Base-by-base conservation (phyloP, 2,888 invertebrate species). In the Tetragonula carbonaria region DNA sequence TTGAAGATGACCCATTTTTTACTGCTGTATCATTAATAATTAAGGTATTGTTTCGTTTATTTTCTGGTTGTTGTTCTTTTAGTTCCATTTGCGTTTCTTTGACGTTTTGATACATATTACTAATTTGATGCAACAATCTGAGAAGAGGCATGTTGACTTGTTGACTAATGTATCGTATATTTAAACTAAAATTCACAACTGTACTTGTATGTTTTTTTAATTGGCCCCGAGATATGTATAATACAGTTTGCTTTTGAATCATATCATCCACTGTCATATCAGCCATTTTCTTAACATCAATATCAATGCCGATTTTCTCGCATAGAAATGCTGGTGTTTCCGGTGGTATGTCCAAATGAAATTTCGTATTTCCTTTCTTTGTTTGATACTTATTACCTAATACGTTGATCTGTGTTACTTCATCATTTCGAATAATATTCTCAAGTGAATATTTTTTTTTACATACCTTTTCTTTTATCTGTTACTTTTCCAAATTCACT, bases 31-130 rank as follows among this genome's bases (percentile, higher is more conserved):
- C 95, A 73, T 95, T 94, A 92, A 91, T 90, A 91, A 93, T 84
- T 93, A 93, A 87, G 93, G 94, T 92, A 50, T 87, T 80, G 28
- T 92, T 93, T 38, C 92, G 88, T 83, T 95, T 95, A 2, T 94
- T 92, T 70, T 93, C 93, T 0, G 95, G 95, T 74, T 95, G 96
- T 88, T 97, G 97, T 90, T 97, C 97, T 88, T 97, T 97, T 82
- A 99, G 95, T 92, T 99, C 99, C 90, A 97, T 97, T 93, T 98
- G 98, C 0, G 99, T 99, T 93, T 99, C 98, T 93, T 98, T 98
- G 2, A 99, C 98, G 94, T 99, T 99, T 95, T 98, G 98, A 95
- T 99, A 98, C 98, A 99, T 99, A 93, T 98, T 99, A 92, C 98
- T 98, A 93, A 99, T 99, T 95, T 99, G 99, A 95, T 99, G 99